phyloP scores from a whole-genome alignment of 2,797 vertebrate genomes.

The Rhadinocentrus ornatus region DNA sequence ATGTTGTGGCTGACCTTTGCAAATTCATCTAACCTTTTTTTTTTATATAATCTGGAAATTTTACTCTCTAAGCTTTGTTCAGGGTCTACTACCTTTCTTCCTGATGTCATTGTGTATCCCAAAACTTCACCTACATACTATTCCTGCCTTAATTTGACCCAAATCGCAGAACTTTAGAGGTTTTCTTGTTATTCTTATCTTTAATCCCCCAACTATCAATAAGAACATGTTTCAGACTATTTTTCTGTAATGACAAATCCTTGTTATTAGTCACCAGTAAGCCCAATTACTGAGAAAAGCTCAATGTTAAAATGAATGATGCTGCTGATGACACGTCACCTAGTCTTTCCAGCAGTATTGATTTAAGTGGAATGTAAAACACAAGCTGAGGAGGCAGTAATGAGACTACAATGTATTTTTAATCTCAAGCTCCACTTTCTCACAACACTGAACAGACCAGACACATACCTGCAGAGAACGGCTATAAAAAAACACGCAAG shows the following conservation, averaged over 20 bases:
- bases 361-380: slow-evolving; percentile 49
- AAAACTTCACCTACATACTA: neutral
- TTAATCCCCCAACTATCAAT: neutral
- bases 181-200: slow-evolving; percentile 2
- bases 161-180: neutral
- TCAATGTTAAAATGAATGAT: slow-evolving; percentile 1
- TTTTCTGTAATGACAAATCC: neutral
- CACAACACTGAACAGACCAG: slow-evolving; percentile 20
- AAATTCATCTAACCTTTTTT: no score
- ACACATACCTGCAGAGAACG: neutral
- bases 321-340: slow-evolving; percentile 26
- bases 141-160: neutral
- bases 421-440: slow-evolving; percentile 37
- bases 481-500: neutral
- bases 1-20: neutral
- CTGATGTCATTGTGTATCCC: neutral
- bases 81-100: no score
- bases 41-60: no score
- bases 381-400: slow-evolving; percentile 14
- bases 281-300: neutral
- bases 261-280: slow-evolving; percentile 26
- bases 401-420: slow-evolving; percentile 55
- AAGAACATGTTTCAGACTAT: neutral
- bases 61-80: neutral
- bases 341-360: slow-evolving; percentile 38